Percentiles rank a stretch among this genome's conserved stretches.
phyloP scores from a whole-genome alignment of 2,888 invertebrate genomes.

The Scaptomyza cyrtandrae region DNA sequence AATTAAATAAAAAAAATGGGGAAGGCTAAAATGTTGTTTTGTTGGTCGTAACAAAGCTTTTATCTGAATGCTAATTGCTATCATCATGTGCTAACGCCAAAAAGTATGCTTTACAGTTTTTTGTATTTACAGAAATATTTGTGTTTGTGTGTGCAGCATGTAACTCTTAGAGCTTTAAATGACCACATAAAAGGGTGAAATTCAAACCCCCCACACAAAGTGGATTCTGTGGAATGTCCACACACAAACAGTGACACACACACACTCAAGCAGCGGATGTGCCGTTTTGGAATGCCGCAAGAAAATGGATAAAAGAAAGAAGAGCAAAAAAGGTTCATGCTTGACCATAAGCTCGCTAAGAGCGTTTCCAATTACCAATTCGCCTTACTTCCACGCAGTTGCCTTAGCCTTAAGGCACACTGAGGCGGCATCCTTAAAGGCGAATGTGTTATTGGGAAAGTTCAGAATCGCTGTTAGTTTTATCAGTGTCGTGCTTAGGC shows the following conservation, averaged over 20 bases:
- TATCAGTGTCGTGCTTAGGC: conserved; percentile 44
- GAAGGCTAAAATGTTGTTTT: conserved; percentile 26
- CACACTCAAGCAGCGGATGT: conserved; percentile 55
- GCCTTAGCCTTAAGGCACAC: not conserved
- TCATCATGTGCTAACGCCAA: conserved; percentile 40
- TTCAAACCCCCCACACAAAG: conserved; percentile 17
- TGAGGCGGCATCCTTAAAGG: not conserved
- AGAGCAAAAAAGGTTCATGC: conserved; percentile 31
- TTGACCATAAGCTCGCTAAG: conserved; percentile 28
- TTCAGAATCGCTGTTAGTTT: conserved; percentile 41
- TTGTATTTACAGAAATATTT: conserved; percentile 14
- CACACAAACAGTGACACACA: conserved; percentile 9
- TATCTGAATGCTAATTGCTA: conserved; percentile 69
- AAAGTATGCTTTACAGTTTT: conserved; percentile 28
- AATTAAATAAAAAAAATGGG: not conserved
- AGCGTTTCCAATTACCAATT: conserved; percentile 1
- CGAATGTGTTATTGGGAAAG: conserved; percentile 10
- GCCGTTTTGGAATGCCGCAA: conserved; percentile 61
- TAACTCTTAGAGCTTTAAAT: conserved; percentile 37
- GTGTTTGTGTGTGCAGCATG: conserved; percentile 1
- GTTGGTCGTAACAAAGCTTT: conserved; percentile 44
- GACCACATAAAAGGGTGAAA: conserved; percentile 40
- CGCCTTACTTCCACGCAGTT: not conserved
- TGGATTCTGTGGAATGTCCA: conserved; percentile 43
- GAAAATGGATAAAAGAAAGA: conserved; percentile 19